These are phyloP conservation scores for Rhinolophus ferrumequinum DNA, from an alignment of 2,113 vertebrate genomes.

Conservation along the genomic window DNA sequence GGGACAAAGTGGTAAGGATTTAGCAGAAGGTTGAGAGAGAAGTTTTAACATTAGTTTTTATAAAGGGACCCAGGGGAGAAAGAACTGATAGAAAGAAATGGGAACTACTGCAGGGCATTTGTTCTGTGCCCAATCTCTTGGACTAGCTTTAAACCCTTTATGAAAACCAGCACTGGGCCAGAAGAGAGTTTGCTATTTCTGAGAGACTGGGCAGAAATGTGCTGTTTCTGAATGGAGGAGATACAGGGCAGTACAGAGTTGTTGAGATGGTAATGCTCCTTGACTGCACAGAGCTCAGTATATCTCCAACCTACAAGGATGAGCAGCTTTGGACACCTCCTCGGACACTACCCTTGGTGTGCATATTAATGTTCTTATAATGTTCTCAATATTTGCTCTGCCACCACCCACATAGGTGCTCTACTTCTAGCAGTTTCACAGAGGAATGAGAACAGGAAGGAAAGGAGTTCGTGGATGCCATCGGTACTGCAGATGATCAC, in stretches of 20 bases:
- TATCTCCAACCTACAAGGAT: not conserved
- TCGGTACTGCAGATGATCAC: not conserved
- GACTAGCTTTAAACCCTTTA: not conserved
- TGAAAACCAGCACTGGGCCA: not conserved
- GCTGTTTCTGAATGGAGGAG: not conserved
- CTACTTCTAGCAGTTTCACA: not conserved
- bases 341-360: too few relatives aligned
- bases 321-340: not conserved
- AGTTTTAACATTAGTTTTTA: not conserved
- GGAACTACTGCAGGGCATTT: not conserved
- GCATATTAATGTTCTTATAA: not conserved
- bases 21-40: not conserved
- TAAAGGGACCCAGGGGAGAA: not conserved
- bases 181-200: not conserved
- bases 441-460: not conserved
- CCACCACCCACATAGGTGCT: too few relatives aligned
- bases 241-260: not conserved
- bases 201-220: not conserved
- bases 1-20: not conserved
- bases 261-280: not conserved
- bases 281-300: not conserved
- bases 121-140: not conserved
- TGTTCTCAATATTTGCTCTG: not conserved
- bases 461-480: not conserved
- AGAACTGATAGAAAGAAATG: not conserved